Evolutionary conservation across 2,113 vertebrate genomes (phyloP), one percentile per base, ranked within the genome.

Genomic region (Boleophthalmus pectinirostris): DNA sequence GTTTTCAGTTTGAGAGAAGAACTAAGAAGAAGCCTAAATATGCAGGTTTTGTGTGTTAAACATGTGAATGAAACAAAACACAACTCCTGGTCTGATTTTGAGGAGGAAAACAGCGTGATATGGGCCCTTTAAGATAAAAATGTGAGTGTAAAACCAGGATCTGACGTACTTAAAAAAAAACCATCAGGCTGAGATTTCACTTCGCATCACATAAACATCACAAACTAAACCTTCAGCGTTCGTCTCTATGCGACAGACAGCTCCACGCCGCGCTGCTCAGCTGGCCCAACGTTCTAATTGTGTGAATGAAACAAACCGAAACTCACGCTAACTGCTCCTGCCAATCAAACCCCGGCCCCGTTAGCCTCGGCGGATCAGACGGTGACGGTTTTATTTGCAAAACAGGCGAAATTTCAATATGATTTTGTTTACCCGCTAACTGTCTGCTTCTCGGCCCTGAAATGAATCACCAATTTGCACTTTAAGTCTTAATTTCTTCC

Each of bases 401-500:
- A 61, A 61, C 58, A 33, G 58, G 4, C 15, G 8, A 29, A 29
- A 33, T 58, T 29, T 15, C 24, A 58, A 58, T 15, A 25, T 25
- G 21, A 14, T 58, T 61, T 61, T 61, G 58, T 61, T 61, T 61
- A 60, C 29, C 24, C 14, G 14, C 23, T 60, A 60, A 60, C 12
- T 60, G 58, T 33, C 58, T 61, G 25, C 16, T 61, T 8, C 12
- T 33, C 25, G 18, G 58, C 58, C 58, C 58, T 9, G 25, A 18
- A 33, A 29, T 61, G 58, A 15, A 8, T 61, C 58, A 61, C 58
- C 15, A 33, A 29, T 61, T 61, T 61, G 58, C 58, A 61, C 25
- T 61, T 61, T 61, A 29, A 61, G 58, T 61, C 58, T 61, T 61
- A 29, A 61, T 61, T 61, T 60, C 7, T 15, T 13, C 24, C 58